phyloP scores from a whole-genome alignment of 2,113 vertebrate genomes.

The Cairina moschata region DNA sequence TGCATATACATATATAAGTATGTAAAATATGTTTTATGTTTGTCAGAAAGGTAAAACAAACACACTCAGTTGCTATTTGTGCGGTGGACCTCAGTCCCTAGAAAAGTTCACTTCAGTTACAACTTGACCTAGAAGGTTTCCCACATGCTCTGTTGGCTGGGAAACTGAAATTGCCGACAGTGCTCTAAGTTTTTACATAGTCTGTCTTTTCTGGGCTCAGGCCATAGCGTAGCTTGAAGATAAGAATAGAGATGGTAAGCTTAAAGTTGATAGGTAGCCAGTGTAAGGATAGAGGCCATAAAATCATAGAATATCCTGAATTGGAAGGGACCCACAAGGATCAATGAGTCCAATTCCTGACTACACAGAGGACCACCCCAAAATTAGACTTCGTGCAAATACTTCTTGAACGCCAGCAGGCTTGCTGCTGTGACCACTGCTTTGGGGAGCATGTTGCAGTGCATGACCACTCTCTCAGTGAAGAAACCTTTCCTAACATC shows the following conservation, averaged over 20 bases:
- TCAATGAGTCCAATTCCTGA: too few species aligned
- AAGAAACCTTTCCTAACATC: too few species aligned
- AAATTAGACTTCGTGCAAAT: too few species aligned
- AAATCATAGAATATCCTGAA: too few species aligned
- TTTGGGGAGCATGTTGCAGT: too few species aligned
- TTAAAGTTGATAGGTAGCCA: neutral
- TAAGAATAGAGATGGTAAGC: neutral
- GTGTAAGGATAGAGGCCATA: neutral
- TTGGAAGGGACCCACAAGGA: too few species aligned
- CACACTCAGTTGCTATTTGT: neutral
- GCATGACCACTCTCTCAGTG: too few species aligned
- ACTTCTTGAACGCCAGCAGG: too few species aligned
- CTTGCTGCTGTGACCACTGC: too few species aligned
- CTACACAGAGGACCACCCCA: too few species aligned
- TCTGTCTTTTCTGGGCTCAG: neutral
- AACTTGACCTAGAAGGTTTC: neutral
- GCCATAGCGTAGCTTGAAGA: neutral
- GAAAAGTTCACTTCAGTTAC: neutral
- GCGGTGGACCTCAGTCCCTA: neutral
- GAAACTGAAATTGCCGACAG: neutral
- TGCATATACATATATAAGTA: neutral
- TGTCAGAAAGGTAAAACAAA: neutral
- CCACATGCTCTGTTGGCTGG: fast-evolving
- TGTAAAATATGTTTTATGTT: neutral
- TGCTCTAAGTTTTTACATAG: neutral